Percentiles rank a stretch among this genome's conserved stretches.
Evolutionary conservation across 2,888 invertebrate species (phyloP).

Genomic region (Trisateles emortualis): DNA sequence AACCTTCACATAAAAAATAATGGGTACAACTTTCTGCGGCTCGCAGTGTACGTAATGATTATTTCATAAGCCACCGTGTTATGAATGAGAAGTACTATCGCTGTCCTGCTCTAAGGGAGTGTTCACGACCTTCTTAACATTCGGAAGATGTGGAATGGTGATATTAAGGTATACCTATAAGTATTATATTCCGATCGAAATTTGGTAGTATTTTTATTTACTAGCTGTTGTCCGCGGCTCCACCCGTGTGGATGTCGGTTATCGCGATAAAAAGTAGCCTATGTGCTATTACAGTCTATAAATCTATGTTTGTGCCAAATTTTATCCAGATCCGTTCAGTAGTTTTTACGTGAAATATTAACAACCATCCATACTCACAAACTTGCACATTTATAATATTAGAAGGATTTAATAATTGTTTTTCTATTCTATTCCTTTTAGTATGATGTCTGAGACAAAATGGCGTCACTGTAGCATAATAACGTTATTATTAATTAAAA

Average conservation of each 20-base stretch:
- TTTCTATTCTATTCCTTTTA: too few relatives aligned
- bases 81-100: constrained; percentile 36
- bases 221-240: background rate
- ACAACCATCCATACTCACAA: too few relatives aligned
- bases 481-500: too few relatives aligned
- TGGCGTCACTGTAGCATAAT: too few relatives aligned
- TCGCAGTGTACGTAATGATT: constrained; percentile 38
- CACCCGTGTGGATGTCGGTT: too few relatives aligned
- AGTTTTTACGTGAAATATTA: too few relatives aligned
- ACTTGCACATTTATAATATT: too few relatives aligned
- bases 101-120: constrained; percentile 25
- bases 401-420: background rate
- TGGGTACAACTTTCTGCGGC: constrained; percentile 12
- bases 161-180: background rate
- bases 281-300: too few relatives aligned
- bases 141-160: constrained; percentile 19
- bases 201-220: background rate
- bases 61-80: constrained; percentile 40
- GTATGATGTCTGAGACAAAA: too few relatives aligned
- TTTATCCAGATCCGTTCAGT: too few relatives aligned
- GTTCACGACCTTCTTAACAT: constrained; percentile 33
- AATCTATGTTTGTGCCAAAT: too few relatives aligned
- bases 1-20: constrained; percentile 9
- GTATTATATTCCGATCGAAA: constrained; percentile 9
- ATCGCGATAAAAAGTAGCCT: too few relatives aligned